phyloP scores from a whole-genome alignment of 2,797 vertebrate genomes.

The Enteromius trimaculatus region DNA sequence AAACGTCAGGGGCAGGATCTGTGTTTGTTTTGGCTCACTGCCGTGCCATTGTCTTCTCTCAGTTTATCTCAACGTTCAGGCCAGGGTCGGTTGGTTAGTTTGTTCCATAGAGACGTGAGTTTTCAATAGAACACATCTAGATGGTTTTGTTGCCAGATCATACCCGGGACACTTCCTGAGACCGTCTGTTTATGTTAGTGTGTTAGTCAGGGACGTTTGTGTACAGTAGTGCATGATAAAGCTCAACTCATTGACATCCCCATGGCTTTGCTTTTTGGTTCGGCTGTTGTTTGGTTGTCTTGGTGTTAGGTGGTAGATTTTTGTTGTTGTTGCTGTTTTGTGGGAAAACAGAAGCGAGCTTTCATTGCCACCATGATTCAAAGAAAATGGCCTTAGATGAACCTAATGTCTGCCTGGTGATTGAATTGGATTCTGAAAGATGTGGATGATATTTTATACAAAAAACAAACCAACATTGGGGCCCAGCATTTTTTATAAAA shows the following conservation, averaged over 20 bases:
- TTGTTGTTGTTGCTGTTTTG: background rate
- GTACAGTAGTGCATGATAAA: constrained; percentile 3
- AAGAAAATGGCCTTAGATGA: background rate
- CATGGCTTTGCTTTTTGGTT: background rate
- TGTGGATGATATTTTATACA: background rate
- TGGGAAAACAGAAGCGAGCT: background rate
- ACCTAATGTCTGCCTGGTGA: background rate
- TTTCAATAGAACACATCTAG: constrained; percentile 27
- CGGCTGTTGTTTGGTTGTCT: background rate
- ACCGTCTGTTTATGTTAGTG: constrained; percentile 31
- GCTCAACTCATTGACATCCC: constrained; percentile 14
- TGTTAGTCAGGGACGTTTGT: background rate
- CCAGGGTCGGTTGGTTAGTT: background rate
- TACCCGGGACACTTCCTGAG: background rate
- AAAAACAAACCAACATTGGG: background rate
- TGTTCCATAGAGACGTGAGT: constrained; percentile 1
- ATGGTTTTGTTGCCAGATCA: constrained; percentile 9
- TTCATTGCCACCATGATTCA: background rate
- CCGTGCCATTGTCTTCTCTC: constrained; percentile 17
- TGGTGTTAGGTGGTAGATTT: background rate
- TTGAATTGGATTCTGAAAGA: background rate
- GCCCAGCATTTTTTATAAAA: background rate
- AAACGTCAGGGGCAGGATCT: background rate
- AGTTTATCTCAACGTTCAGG: constrained; percentile 9
- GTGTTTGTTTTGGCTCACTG: constrained; percentile 22